Base-by-base conservation (phyloP, 2,888 invertebrate genomes). In the Dastarcus helophoroides region DNA sequence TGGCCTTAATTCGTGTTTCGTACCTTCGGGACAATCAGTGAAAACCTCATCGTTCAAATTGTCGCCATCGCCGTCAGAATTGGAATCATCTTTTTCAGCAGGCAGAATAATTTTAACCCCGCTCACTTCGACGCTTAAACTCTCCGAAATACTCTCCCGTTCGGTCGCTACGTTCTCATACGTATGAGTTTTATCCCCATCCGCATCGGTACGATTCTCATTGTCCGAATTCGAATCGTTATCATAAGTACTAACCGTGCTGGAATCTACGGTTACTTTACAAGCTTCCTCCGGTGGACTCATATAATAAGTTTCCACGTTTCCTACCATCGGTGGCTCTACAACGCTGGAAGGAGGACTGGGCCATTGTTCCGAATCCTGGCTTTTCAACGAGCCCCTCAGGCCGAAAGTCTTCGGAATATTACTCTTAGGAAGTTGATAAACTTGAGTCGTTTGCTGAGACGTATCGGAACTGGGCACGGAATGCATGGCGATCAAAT, bases 281-380 rank as follows among this genome's bases (percentile, higher is more conserved):
- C 75, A 76, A 1, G 83, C 78, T 58, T 77, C 81, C 60, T 85
- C 82, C 0, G 76, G 77, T 50, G 80, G 79, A 19, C 78, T 75
- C 63, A 82, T 74, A 46, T 80, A 85, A 51, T 79, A 85, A 11
- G 82, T 82, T 55, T 84, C 80, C 3, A 83, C 74, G 56, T 78
- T 80, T 47, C 80, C 82, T 11, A 81, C 71, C 5, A 82, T 69
- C 1, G 78, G 77, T 3, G 74, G 73, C 48, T 79, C 81, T 32
- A 77, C 65, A 11, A 78, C 65, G 14, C 71, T 71, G 0, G 80
- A 78, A 5, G 84, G 82, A 1, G 84, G 79, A 22, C 84, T 81
- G 1, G 84, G 83, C 81, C 84, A 83, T 43, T 80, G 79, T 42
- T 83, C 79, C 4, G 79, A 79, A 41, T 79, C 78, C 53, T 80